Evolutionary conservation across 2,888 invertebrate genomes (phyloP).

Genomic region (Stenchaetothrips biformis): DNA sequence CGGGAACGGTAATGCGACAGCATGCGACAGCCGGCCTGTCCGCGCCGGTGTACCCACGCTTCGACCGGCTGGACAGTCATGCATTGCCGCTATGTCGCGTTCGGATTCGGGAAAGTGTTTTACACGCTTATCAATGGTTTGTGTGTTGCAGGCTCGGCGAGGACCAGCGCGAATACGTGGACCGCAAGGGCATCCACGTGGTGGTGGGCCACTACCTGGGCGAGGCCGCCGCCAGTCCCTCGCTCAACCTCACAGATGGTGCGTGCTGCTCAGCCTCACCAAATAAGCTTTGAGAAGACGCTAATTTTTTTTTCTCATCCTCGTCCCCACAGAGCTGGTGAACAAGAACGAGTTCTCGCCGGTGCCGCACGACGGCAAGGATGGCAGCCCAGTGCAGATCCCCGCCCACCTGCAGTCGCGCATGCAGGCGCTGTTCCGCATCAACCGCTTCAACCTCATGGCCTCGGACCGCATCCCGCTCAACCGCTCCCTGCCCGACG

Average conservation of each 20-base stretch:
- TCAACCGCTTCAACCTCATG: conserved; percentile 83
- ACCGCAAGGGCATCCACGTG: conserved; percentile 70
- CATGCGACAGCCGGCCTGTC: no score
- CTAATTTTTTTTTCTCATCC: background rate
- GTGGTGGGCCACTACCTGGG: conserved; percentile 87
- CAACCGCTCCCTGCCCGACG: conserved; percentile 78
- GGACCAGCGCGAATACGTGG: conserved; percentile 65
- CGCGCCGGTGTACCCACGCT: no score
- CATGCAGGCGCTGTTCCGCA: conserved; percentile 72
- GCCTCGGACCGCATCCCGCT: conserved; percentile 84
- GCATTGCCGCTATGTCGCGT: no score
- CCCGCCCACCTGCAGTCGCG: conserved; percentile 67
- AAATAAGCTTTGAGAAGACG: background rate
- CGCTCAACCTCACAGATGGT: conserved; percentile 72
- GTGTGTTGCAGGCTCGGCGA: conserved; percentile 52
- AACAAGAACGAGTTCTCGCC: conserved; percentile 76
- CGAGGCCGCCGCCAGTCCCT: conserved; percentile 54
- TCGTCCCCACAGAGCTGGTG: conserved; percentile 54
- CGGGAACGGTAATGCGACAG: background rate
- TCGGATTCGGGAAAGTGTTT: no score
- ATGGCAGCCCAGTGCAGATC: conserved; percentile 74
- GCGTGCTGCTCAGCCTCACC: conserved; percentile 35
- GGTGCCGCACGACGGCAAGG: conserved; percentile 65
- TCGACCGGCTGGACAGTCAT: no score
- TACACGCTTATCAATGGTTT: conserved; percentile 15